Evolutionary conservation across 2,113 vertebrate species (phyloP).

Genomic region (Taxidea taxus): DNA sequence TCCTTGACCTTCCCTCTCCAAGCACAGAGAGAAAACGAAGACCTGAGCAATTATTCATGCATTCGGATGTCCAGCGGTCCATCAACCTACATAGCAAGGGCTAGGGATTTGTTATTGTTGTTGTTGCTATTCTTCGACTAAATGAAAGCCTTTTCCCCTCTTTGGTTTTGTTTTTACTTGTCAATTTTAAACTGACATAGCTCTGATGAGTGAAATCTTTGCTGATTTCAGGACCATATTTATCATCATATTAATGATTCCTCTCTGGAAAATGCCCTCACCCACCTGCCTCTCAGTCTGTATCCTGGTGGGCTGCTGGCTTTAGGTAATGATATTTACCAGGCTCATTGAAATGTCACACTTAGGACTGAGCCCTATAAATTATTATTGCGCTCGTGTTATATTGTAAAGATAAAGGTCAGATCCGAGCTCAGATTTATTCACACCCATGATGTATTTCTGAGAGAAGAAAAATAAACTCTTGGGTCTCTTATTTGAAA

Average conservation of each 20-base stretch:
- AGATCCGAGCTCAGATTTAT: slow-evolving; percentile 72
- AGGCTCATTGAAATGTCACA: slow-evolving; percentile 77
- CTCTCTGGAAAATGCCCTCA: slow-evolving; percentile 10
- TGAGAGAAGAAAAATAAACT: slow-evolving; percentile 55
- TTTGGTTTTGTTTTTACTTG: slow-evolving; percentile 9
- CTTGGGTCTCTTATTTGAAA: slow-evolving; percentile 39
- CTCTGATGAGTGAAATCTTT: slow-evolving; percentile 8
- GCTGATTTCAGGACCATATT: background rate
- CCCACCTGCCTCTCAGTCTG: background rate
- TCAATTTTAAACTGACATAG: background rate
- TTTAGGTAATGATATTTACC: slow-evolving; percentile 73
- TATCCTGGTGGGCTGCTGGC: slow-evolving; percentile 7
- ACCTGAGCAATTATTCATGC: background rate
- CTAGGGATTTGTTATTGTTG: background rate
- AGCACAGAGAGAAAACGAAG: background rate
- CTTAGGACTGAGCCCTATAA: slow-evolving; percentile 69
- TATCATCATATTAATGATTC: slow-evolving; percentile 28
- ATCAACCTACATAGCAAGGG: background rate
- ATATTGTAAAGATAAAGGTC: slow-evolving; percentile 76
- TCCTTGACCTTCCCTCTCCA: background rate
- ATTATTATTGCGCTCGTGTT: slow-evolving; percentile 73
- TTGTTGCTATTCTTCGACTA: background rate
- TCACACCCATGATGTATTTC: slow-evolving; percentile 55
- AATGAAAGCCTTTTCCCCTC: background rate
- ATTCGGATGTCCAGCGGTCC: background rate